Percentiles rank a stretch among this genome's conserved stretches.
phyloP scores from a whole-genome alignment of 37 sponge, comb jelly and placozoan genomes.

The Halisarca cf. caerulea region DNA sequence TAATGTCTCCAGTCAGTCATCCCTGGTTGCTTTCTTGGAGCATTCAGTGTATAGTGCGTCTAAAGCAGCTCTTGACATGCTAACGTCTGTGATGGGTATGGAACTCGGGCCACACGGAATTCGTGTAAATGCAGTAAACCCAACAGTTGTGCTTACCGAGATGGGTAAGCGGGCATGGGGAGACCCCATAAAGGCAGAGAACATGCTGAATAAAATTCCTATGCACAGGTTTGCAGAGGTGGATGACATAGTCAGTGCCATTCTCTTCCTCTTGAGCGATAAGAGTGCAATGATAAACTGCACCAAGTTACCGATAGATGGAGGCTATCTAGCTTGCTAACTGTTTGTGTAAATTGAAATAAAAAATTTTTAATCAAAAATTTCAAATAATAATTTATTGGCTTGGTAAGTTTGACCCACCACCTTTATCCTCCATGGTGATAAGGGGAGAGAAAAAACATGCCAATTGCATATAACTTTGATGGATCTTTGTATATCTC shows the following conservation, averaged over 20 bases:
- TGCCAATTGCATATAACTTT: no score
- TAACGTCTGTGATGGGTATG: conserved; percentile 89
- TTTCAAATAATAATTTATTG: no score
- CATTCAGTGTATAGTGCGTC: conserved; percentile 92
- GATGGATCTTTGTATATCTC: no score
- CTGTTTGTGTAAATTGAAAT: no score
- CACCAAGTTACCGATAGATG: conserved; percentile 84
- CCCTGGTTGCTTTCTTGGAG: conserved; percentile 67
- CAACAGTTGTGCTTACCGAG: conserved; percentile 93
- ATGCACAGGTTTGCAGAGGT: conserved; percentile 66
- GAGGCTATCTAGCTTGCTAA: conserved; percentile 79
- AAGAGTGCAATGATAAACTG: conserved; percentile 88
- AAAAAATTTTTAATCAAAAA: no score
- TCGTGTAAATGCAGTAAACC: conserved; percentile 94
- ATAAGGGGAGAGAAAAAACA: no score
- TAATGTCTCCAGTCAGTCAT: conserved; percentile 90
- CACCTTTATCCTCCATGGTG: no score
- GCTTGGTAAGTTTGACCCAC: no score
- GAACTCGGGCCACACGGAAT: conserved; percentile 90
- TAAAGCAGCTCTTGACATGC: conserved; percentile 91
- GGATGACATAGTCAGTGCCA: conserved; percentile 85
- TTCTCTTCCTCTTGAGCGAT: conserved; percentile 93
- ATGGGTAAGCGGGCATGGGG: conserved; percentile 92
- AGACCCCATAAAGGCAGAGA: conserved; percentile 79
- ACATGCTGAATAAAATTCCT: conserved; percentile 86